These are phyloP conservation scores for Fringilla coelebs DNA, from an alignment of 2,797 vertebrate species.

Conservation along the genomic window DNA sequence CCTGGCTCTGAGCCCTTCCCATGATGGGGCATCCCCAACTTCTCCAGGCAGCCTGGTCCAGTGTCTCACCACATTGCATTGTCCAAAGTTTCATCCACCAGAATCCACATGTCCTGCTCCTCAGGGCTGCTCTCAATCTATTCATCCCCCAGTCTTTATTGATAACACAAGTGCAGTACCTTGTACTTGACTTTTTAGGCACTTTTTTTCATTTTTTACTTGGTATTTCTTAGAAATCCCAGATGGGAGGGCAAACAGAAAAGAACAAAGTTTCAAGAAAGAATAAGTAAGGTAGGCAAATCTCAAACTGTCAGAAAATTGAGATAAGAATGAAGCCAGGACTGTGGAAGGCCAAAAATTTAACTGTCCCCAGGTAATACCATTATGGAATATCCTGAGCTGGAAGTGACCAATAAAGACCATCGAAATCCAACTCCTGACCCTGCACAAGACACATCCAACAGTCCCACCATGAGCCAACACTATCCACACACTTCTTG, in stretches of 20 bases:
- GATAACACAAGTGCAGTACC: background rate
- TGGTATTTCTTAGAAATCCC: background rate
- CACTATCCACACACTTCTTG: background rate
- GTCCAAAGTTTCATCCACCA: background rate
- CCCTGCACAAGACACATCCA: background rate
- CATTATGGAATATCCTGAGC: background rate
- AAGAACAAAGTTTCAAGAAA: background rate
- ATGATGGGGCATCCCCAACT: accelerated
- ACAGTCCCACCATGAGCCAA: background rate
- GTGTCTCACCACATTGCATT: background rate
- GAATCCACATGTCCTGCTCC: accelerated
- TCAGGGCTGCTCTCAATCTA: background rate
- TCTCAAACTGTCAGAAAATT: background rate
- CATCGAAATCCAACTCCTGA: background rate
- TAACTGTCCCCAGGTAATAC: background rate
- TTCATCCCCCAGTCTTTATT: background rate
- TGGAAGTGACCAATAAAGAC: background rate
- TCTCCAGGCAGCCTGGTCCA: background rate
- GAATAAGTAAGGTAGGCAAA: background rate
- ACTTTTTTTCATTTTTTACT: background rate
- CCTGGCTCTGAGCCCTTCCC: background rate
- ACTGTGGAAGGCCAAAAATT: background rate
- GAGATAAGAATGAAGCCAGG: background rate
- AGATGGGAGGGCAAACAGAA: background rate
- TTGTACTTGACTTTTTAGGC: background rate